Evolutionary conservation across 2,113 vertebrate species (phyloP), one percentile per base, ranked within the genome.

Genomic region (Bubalus kerabau): DNA sequence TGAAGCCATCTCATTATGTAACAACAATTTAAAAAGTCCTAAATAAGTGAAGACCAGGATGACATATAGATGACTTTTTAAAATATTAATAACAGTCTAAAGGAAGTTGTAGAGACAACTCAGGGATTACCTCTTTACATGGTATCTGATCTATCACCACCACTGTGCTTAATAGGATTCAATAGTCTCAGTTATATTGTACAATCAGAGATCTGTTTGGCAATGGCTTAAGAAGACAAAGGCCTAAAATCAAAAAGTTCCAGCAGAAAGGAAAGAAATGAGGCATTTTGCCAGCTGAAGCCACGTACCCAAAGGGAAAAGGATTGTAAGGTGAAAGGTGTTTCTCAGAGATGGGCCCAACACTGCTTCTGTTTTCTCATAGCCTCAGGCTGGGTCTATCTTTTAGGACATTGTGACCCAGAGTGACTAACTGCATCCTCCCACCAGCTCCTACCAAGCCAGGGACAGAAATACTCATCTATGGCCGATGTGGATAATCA

Each of bases 221-320:
- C 78, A 93, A 82, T 67, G n/a, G 54, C 76, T 91, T 46, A 95
- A 84, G 82, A 94, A 98, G 96, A 94, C 95, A 91, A 92, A 97
- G 48, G 30, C 91, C 46, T n/a, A 50, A 95, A 91, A 83, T 54
- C 54, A 43, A 54, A 40, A 81, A 28, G 62, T 87, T 95, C 87
- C 6, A 67, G 85, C 64, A 71, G 50, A 97, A 32, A 74, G 60
- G 48, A 95, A 98, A 94, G 91, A 97, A 97, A 60, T 16, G 30
- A 82, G 62, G 32, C 80, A 97, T 95, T 54, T 93, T 95, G 60
- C 48, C n/a, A 28, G 36, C 64, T 60, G 81, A 71, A 93, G 48
- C 23, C 16, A 50, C 23, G 62, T 32, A 88, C n/a, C 23, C 50
- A 67, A 87, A 96, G 84, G 59, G 84, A 91, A 95, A 74, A 17